phyloP scores from a whole-genome alignment of 2,797 vertebrate species.

The Mus minutoides region DNA sequence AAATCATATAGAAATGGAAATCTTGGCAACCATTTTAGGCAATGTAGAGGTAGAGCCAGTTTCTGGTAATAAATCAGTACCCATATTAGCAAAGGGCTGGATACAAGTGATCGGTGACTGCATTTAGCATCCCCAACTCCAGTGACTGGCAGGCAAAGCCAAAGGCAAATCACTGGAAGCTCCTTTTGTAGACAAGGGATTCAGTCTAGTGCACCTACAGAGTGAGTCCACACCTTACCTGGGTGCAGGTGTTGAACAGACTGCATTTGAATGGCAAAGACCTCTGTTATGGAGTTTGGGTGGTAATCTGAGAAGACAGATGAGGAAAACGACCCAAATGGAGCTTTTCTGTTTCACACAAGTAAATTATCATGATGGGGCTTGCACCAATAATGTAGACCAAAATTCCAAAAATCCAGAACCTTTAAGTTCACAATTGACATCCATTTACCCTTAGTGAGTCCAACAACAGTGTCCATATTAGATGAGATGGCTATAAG shows the following conservation, averaged over 20 bases:
- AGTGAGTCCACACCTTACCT: background rate
- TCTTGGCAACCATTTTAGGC: no score
- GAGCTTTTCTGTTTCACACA: background rate
- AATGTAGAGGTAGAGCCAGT: background rate
- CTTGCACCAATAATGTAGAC: background rate
- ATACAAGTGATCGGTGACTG: background rate
- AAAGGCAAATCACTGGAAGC: background rate
- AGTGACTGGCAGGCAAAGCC: background rate
- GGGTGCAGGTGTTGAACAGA: background rate
- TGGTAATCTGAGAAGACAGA: background rate
- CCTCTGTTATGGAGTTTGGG: background rate
- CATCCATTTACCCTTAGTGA: background rate
- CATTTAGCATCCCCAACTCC: background rate
- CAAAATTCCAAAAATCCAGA: background rate
- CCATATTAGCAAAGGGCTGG: background rate
- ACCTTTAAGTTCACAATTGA: background rate
- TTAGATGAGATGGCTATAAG: background rate
- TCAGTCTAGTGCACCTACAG: background rate
- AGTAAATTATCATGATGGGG: background rate
- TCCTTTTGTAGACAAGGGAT: background rate
- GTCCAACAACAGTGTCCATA: background rate
- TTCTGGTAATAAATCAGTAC: background rate
- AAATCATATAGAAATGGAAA: background rate
- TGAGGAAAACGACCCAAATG: background rate
- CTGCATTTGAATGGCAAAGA: background rate